These are phyloP conservation scores for Orthonychiurus folsomi DNA, from an alignment of 2,888 invertebrate genomes.

Conservation along the genomic window DNA sequence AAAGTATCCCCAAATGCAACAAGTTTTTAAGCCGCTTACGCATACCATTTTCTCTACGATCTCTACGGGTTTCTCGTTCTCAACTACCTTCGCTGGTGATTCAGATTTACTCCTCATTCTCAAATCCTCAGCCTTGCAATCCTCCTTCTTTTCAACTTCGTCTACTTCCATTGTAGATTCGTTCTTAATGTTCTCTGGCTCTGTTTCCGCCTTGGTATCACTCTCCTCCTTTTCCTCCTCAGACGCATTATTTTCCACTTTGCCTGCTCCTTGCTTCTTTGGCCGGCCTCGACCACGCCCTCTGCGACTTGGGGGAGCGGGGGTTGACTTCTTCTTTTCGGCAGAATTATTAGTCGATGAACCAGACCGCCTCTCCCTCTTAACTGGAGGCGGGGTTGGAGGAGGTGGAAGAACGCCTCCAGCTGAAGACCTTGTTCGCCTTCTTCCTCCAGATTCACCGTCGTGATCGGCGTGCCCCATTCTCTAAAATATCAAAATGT, in stretches of 20 bases:
- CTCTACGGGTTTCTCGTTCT: too few species aligned
- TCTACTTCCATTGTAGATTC: neutral
- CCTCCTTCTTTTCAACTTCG: neutral
- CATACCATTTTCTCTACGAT: neutral
- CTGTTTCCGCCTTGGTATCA: conserved; percentile 8
- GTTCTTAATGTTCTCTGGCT: neutral
- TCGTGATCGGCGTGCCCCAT: conserved; percentile 37
- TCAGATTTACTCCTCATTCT: neutral
- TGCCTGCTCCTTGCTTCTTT: conserved; percentile 23
- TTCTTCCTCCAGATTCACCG: conserved; percentile 34
- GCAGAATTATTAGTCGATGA: conserved; percentile 23
- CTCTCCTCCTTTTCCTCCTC: conserved; percentile 23
- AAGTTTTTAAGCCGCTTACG: too few species aligned
- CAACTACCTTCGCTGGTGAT: neutral
- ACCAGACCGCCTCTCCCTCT: conserved; percentile 31
- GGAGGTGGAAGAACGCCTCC: conserved; percentile 33
- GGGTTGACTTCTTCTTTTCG: conserved; percentile 25
- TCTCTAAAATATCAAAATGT: conserved; percentile 25
- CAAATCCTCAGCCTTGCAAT: neutral
- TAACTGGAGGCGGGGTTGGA: conserved; percentile 37
- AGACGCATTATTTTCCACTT: conserved; percentile 23
- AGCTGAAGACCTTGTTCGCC: conserved; percentile 37
- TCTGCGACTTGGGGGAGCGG: conserved; percentile 15
- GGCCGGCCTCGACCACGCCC: conserved; percentile 12
- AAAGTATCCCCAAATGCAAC: neutral